phyloP scores from a whole-genome alignment of 2,797 vertebrate species.

The Eleutherodactylus coqui region DNA sequence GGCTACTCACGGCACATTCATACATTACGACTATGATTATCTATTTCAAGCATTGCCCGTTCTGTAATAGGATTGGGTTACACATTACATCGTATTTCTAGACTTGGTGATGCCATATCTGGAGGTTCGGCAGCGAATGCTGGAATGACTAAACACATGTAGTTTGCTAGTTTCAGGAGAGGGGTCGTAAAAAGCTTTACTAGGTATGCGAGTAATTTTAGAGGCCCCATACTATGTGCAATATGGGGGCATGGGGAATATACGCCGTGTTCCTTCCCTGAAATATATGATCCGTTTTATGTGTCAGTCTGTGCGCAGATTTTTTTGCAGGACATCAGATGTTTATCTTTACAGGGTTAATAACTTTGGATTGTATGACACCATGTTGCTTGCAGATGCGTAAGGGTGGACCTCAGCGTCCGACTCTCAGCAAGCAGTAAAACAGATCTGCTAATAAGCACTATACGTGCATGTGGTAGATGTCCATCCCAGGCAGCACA shows the following conservation, averaged over 20 bases:
- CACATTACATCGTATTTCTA: slow-evolving; percentile 57
- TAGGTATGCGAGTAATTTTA: slow-evolving; percentile 53
- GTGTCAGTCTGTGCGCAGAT: slow-evolving; percentile 46
- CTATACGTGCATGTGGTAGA: background rate
- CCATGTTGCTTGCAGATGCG: background rate
- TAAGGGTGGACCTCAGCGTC: background rate
- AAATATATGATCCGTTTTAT: slow-evolving; percentile 43
- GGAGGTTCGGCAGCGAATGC: slow-evolving; percentile 24
- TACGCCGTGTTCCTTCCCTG: slow-evolving; percentile 3
- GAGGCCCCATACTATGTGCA: slow-evolving; percentile 16
- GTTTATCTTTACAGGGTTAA: slow-evolving; percentile 28
- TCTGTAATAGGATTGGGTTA: slow-evolving; percentile 54
- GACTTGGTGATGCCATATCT: slow-evolving; percentile 49
- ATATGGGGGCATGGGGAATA: slow-evolving; percentile 27
- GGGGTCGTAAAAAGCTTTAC: slow-evolving; percentile 57
- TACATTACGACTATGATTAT: slow-evolving; percentile 56
- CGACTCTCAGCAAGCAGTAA: background rate
- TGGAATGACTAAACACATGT: slow-evolving; percentile 42
- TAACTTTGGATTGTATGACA: slow-evolving; percentile 23
- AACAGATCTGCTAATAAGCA: background rate
- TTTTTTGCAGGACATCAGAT: slow-evolving; percentile 44
- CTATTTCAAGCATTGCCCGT: slow-evolving; percentile 39
- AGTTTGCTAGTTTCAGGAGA: slow-evolving; percentile 49
- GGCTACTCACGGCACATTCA: slow-evolving; percentile 30
- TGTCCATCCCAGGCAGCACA: no score